Evolutionary conservation across 2,888 invertebrate genomes (phyloP).

Genomic region (Mystacides longicornis): DNA sequence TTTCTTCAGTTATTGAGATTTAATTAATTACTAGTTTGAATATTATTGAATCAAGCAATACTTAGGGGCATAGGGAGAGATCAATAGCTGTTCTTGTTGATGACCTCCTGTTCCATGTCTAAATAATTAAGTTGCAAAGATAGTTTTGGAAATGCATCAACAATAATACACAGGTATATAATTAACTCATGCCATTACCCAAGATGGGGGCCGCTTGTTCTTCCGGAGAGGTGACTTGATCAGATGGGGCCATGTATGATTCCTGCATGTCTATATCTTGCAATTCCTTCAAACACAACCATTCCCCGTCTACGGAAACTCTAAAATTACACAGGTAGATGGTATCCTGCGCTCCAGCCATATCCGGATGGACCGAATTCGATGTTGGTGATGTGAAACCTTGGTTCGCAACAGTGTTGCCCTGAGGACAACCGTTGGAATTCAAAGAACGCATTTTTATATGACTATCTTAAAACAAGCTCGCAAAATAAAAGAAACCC

Average conservation of each 20-base stretch:
- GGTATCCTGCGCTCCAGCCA: conserved; percentile 89
- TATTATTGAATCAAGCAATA: too few relatives aligned
- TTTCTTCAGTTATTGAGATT: too few relatives aligned
- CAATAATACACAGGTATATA: too few relatives aligned
- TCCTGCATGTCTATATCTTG: conserved; percentile 86
- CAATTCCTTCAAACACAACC: conserved; percentile 90
- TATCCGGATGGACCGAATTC: conserved; percentile 45
- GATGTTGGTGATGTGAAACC: conserved; percentile 11
- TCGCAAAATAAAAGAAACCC: conserved; percentile 17
- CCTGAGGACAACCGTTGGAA: conserved; percentile 7
- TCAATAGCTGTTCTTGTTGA: too few relatives aligned
- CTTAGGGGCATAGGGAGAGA: too few relatives aligned
- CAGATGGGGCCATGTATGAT: conserved; percentile 58
- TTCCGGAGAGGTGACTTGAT: conserved; percentile 55
- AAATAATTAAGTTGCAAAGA: too few relatives aligned
- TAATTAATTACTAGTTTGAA: too few relatives aligned
- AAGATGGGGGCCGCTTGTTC: conserved; percentile 52
- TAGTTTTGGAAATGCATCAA: too few relatives aligned
- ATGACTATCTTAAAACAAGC: not conserved
- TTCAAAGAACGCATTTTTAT: conserved; percentile 19
- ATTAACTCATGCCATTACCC: too few relatives aligned
- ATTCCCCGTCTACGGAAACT: conserved; percentile 94
- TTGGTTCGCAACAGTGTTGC: conserved; percentile 3
- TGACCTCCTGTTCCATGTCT: too few relatives aligned
- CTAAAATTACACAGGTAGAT: conserved; percentile 96